Evolutionary conservation across 1,140 invertebrate genomes (phyloP).

Genomic region (Drosophila athabasca): DNA sequence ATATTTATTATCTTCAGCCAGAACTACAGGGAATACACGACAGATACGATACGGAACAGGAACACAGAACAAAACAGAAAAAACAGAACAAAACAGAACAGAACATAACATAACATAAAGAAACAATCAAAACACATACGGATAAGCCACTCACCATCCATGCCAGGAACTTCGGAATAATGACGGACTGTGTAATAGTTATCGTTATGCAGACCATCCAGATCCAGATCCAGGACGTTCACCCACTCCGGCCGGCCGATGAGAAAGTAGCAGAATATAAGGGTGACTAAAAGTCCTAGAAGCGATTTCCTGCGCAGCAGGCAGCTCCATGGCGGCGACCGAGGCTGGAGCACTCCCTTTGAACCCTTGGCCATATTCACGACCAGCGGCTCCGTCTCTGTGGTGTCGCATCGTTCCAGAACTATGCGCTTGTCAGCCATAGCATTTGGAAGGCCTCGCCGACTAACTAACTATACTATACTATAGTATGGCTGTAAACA

Average conservation of each 20-base stretch:
- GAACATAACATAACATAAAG: not conserved
- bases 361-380: not conserved
- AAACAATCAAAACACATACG: not conserved
- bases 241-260: conserved; percentile 49
- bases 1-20: conserved; percentile 20
- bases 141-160: conserved; percentile 63
- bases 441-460: conserved; percentile 21
- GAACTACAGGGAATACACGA: not conserved
- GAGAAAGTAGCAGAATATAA: conserved; percentile 59
- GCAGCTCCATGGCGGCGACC: conserved; percentile 17
- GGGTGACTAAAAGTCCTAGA: conserved; percentile 38
- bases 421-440: conserved; percentile 58
- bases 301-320: conserved; percentile 48
- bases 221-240: conserved; percentile 60
- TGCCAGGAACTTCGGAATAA: conserved; percentile 67
- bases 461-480: no score
- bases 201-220: conserved; percentile 32
- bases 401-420: conserved; percentile 28
- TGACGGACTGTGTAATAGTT: conserved; percentile 56
- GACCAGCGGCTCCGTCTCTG: conserved; percentile 23
- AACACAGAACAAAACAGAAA: not conserved
- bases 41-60: conserved; percentile 2
- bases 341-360: not conserved
- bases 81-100: not conserved
- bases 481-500: not conserved